phyloP scores from a whole-genome alignment of 2,113 vertebrate species.

The Embiotoca jacksoni region DNA sequence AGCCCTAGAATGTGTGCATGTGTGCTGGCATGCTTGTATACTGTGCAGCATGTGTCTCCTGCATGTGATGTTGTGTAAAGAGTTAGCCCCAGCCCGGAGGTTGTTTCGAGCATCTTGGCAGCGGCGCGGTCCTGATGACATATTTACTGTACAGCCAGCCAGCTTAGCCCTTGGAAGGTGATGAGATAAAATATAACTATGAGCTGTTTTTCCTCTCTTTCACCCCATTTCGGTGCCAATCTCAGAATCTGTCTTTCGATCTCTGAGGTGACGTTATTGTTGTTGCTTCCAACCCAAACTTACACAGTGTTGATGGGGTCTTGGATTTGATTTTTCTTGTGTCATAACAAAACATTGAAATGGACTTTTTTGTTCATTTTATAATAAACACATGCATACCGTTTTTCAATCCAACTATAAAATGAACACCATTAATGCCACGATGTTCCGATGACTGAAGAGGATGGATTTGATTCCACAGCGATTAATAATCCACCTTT shows the following conservation, averaged over 20 bases:
- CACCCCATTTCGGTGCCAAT: constrained; percentile 31
- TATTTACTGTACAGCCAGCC: constrained; percentile 34
- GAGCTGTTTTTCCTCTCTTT: constrained; percentile 19
- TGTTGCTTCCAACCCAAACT: constrained; percentile 39
- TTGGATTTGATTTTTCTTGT: constrained; percentile 14
- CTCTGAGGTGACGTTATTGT: constrained; percentile 41
- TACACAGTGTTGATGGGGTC: background rate
- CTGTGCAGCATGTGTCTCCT: background rate
- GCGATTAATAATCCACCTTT: constrained; percentile 31
- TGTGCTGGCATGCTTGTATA: background rate
- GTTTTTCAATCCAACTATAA: background rate
- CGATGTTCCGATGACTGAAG: background rate
- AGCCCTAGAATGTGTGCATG: background rate
- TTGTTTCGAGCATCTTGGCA: constrained; percentile 48
- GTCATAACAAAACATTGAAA: constrained; percentile 23
- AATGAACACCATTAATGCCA: background rate
- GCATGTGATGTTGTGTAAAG: constrained; percentile 21
- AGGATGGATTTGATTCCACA: constrained; percentile 12
- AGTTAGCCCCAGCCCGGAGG: background rate
- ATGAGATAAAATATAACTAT: constrained; percentile 50
- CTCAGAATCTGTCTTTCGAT: constrained; percentile 17
- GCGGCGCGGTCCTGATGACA: constrained; percentile 41
- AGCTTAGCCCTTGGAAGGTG: constrained; percentile 28
- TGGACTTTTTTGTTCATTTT: constrained; percentile 10
- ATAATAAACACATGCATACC: background rate